Evolutionary conservation across 2,888 invertebrate genomes (phyloP), one percentile per base, ranked within the genome.

Genomic region (Celastrina argiolus): DNA sequence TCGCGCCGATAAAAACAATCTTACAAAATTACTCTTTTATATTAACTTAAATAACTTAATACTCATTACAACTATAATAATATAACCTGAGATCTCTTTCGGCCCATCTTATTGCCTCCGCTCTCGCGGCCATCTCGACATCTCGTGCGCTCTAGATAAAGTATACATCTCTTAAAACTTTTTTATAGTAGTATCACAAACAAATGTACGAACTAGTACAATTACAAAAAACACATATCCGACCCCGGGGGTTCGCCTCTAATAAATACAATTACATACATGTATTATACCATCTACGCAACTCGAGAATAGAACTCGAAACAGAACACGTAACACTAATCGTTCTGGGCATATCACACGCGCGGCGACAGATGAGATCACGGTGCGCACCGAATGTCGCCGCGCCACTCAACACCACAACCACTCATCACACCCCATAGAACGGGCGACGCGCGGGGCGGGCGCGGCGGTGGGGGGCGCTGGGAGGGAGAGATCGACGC

Each of bases 151-250:
- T 84, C 81, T 84, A 84, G 86, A 86, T 86, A 86, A 87, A 87
- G 83, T 87, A 88, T 88, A 86, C 83, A 81, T 81, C 78, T 85
- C 84, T 81, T 85, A 87, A 83, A 83, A 85, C 83, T 82, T 89
- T 88, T 88, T 88, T 88, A 87, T 86, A 90, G 91, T 92, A 92
- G 91, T 92, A 92, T 92, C 91, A 92, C 91, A 92, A 92, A 92
- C 87, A 90, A 92, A 91, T 89, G 91, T 92, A 91, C 91, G 82
- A 89, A 87, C 89, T 88, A 88, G 90, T 89, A 88, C 87, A 87
- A 84, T 86, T 87, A 88, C 85, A 83, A 88, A 84, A 85, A 85
- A 84, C 85, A 86, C 84, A 85, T 84, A 86, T 78, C 78, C 74
- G 81, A 79, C 73, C 81, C 82, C 76, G 73, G 76, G 77, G 84